phyloP scores from a whole-genome alignment of 2,113 vertebrate species.

The Mesembrinibis cayennensis region DNA sequence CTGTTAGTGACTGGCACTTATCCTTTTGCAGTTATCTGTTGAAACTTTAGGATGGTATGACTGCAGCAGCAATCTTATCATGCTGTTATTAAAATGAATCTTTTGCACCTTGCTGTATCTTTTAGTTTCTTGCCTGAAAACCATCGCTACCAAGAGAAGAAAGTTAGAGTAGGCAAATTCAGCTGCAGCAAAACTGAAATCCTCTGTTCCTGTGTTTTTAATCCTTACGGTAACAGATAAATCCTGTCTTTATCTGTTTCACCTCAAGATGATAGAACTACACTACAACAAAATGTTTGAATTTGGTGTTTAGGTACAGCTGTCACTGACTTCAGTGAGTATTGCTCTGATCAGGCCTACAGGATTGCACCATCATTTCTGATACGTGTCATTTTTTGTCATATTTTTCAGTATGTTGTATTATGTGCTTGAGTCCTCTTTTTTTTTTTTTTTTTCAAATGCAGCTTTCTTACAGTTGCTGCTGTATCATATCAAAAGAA shows the following conservation, averaged over 20 bases:
- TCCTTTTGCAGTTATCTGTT: background rate
- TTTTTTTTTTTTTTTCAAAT: background rate
- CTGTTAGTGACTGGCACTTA: background rate
- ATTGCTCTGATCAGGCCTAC: background rate
- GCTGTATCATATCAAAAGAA: constrained; percentile 87
- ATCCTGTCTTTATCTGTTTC: background rate
- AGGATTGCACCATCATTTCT: background rate
- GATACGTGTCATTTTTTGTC: background rate
- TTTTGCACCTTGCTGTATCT: background rate
- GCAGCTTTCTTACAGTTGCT: constrained; percentile 82
- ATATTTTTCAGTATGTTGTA: background rate
- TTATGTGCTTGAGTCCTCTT: background rate
- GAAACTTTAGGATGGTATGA: background rate
- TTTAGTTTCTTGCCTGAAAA: constrained; percentile 13
- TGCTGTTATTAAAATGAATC: background rate
- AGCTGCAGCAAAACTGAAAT: background rate
- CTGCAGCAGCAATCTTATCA: background rate
- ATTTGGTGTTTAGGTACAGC: background rate
- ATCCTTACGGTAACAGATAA: background rate
- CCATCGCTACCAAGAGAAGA: background rate
- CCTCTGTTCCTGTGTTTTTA: background rate
- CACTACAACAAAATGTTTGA: background rate
- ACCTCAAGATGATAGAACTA: background rate
- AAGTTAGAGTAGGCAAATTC: background rate
- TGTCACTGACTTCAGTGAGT: background rate